Conservation (phyloP, 2,113 vertebrate genomes). For the Microcebus ravelobensis region DNA sequence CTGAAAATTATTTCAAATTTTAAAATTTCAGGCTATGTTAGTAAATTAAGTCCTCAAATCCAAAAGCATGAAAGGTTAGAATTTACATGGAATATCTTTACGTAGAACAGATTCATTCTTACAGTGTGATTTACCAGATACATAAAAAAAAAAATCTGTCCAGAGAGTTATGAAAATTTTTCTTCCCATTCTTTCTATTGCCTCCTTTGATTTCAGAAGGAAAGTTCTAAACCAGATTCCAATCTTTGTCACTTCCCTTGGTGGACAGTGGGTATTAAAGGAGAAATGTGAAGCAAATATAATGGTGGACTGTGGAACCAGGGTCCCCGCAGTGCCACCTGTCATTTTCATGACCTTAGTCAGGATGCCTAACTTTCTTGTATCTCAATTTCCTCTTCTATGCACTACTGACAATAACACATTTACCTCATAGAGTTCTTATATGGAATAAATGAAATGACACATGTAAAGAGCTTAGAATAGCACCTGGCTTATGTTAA, state of each 20-base stretch:
- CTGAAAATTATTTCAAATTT: background rate
- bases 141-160: background rate
- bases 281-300: background rate
- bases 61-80: background rate
- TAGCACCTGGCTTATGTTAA: background rate
- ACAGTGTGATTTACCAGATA: background rate
- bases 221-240: background rate
- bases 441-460: background rate
- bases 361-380: background rate
- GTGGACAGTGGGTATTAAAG: background rate
- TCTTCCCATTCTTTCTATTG: background rate
- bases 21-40: background rate
- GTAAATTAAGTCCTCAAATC: background rate
- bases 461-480: background rate
- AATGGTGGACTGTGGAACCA: background rate
- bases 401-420: background rate
- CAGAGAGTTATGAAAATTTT: background rate
- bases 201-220: background rate
- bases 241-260: background rate
- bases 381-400: background rate
- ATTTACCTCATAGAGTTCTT: background rate
- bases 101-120: background rate
- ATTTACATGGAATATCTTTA: background rate
- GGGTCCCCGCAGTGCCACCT: background rate
- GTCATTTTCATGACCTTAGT: background rate